Percentiles rank a stretch among this genome's conserved stretches.
These are phyloP conservation scores for Cyanistes caeruleus DNA, from an alignment of 2,113 vertebrate species.

Conservation along the genomic window DNA sequence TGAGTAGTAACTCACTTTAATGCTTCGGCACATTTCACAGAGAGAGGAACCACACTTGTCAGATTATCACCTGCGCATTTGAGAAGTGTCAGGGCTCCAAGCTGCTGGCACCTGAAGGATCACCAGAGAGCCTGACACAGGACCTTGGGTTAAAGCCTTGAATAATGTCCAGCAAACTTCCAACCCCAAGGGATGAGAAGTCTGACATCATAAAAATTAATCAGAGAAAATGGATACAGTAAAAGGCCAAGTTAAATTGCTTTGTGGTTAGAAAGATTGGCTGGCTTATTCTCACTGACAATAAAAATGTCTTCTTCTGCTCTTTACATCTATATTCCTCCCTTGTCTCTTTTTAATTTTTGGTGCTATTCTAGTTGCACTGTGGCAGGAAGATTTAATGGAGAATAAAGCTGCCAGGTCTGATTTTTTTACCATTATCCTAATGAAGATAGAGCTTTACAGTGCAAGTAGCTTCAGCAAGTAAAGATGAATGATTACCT, in stretches of 20 bases:
- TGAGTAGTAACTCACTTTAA: neutral
- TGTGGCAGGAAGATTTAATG: neutral
- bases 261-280: slow-evolving; percentile 32
- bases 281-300: slow-evolving; percentile 16
- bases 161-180: neutral
- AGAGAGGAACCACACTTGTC: neutral
- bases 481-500: neutral
- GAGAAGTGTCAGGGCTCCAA: neutral
- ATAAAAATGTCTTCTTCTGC: neutral
- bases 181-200: neutral
- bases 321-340: neutral
- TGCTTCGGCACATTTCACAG: neutral
- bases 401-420: neutral
- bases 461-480: neutral
- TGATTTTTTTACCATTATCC: neutral
- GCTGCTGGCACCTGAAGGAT: neutral
- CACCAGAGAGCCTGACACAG: neutral
- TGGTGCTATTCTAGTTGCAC: neutral
- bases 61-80: neutral
- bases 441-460: neutral
- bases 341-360: slow-evolving; percentile 43
- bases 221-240: slow-evolving; percentile 24
- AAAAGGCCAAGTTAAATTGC: slow-evolving; percentile 46
- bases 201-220: slow-evolving; percentile 35
- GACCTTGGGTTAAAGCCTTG: neutral